Base-by-base conservation (phyloP, 2,888 invertebrate species). In the Psylliodes chrysocephalus region DNA sequence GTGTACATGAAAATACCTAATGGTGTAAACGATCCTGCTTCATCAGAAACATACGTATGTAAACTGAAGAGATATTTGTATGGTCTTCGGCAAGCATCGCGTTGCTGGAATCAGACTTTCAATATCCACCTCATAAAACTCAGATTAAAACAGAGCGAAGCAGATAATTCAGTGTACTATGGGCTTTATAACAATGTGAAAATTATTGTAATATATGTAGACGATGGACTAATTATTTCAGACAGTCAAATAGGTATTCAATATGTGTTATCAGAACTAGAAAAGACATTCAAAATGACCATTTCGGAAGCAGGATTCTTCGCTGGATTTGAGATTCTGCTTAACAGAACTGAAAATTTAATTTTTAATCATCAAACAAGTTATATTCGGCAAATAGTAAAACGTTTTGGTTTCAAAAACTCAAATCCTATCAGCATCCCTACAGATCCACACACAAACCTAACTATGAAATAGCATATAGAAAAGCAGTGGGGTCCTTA, bases 401-500 rank as follows among this genome's bases (percentile, higher is more conserved):
- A 33, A 5, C 8, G 49, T 1, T 62, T 62, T 55, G 22, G 12
- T 17, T 12, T 61, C 2, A n/a, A 44, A 35, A 28, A 63, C 8
- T 19, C 42, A n/a, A 57, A 63, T 19, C 51, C 51, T 3, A 10
- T 49, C 2, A 57, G 33, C 10, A 35, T 17, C 1, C 57, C 57
- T 6, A 35, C 10, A 12, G 57, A 63, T 33, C 44, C 22, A 1
- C 19, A 57, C 30, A 33, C 35, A 6, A 63, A 52, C 17, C n/a
- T 55, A 4, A 10, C 22, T 18, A 14, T 35, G 22, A 10, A 44
- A 4, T 53, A 17, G 60, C 64, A 1, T 64, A 64, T n/a, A 30
- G 51, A 38, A 18, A 64, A 61, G 61, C 64, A 10, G 38, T 64
- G n/a, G 52, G 51, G 6, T 61, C 51, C 3, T 42, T 61, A 1